These are phyloP conservation scores for Hypocryptadius cinnamomeus DNA, from an alignment of 2,113 vertebrate species.

Conservation along the genomic window DNA sequence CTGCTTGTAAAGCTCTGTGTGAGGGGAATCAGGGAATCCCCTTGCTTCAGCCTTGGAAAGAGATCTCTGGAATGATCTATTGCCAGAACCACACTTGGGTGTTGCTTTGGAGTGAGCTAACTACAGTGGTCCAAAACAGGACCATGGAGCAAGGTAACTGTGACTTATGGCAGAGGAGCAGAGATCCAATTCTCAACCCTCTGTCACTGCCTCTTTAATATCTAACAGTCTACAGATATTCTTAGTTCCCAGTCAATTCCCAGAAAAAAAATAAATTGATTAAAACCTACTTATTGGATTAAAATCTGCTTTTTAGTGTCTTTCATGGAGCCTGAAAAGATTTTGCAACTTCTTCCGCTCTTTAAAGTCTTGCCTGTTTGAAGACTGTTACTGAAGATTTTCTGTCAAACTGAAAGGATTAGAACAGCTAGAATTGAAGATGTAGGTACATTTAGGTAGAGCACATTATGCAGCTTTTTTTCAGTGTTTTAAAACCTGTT, in stretches of 20 bases:
- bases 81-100: background rate
- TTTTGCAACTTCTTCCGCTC: background rate
- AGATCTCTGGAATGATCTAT: background rate
- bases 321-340: background rate
- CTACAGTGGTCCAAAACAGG: background rate
- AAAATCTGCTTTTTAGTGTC: background rate
- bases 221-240: background rate
- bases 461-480: background rate
- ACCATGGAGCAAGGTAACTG: background rate
- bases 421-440: background rate
- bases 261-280: background rate
- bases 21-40: background rate
- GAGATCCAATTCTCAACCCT: background rate
- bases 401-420: background rate
- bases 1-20: background rate
- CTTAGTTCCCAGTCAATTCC: background rate
- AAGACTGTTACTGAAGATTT: background rate
- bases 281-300: background rate
- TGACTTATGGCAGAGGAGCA: background rate
- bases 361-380: background rate
- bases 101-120: background rate
- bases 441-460: background rate
- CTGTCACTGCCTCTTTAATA: background rate
- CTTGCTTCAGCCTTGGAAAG: background rate
- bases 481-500: background rate